phyloP scores from a whole-genome alignment of 2,113 vertebrate species.

The Halichoerus grypus region DNA sequence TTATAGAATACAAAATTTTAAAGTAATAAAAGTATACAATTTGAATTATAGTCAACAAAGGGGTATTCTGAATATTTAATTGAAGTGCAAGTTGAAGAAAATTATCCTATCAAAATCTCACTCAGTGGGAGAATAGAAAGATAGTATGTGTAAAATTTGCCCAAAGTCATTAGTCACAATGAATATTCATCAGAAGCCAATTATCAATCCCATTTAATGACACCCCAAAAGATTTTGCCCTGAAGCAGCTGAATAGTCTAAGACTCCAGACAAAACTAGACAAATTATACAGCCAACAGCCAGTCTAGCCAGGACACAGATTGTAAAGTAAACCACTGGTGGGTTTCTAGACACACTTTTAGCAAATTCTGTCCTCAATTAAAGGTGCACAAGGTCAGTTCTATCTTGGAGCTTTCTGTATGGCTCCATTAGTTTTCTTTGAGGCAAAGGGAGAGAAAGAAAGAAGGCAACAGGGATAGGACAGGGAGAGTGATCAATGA shows the following conservation, averaged over 20 bases:
- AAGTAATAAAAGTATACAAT: conserved; percentile 70
- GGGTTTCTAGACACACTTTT: conserved; percentile 61
- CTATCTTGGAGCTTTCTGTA: conserved; percentile 66
- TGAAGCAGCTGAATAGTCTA: conserved; percentile 88
- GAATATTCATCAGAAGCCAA: conserved; percentile 91
- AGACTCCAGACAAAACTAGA: conserved; percentile 82
- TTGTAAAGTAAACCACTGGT: conserved; percentile 76
- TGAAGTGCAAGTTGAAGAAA: conserved; percentile 78
- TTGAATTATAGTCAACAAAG: conserved; percentile 74
- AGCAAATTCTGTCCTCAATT: conserved; percentile 77
- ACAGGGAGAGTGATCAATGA: conserved; percentile 4
- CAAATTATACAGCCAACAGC: conserved; percentile 79
- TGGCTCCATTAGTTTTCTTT: conserved; percentile 61
- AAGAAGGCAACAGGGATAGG: neutral
- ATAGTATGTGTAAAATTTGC: conserved; percentile 90
- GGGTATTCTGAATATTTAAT: conserved; percentile 81
- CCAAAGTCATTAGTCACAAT: conserved; percentile 91
- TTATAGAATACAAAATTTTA: conserved; percentile 41
- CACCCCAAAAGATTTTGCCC: conserved; percentile 88
- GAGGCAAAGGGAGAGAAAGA: conserved; percentile 51
- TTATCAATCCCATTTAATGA: conserved; percentile 88
- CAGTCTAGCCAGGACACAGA: conserved; percentile 73
- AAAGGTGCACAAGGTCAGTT: conserved; percentile 76
- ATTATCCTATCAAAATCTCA: conserved; percentile 87
- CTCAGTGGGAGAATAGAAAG: conserved; percentile 87